Percentiles rank a stretch among this genome's conserved stretches.
Evolutionary conservation across 2,888 invertebrate species (phyloP).

Genomic region (Salticus scenicus): DNA sequence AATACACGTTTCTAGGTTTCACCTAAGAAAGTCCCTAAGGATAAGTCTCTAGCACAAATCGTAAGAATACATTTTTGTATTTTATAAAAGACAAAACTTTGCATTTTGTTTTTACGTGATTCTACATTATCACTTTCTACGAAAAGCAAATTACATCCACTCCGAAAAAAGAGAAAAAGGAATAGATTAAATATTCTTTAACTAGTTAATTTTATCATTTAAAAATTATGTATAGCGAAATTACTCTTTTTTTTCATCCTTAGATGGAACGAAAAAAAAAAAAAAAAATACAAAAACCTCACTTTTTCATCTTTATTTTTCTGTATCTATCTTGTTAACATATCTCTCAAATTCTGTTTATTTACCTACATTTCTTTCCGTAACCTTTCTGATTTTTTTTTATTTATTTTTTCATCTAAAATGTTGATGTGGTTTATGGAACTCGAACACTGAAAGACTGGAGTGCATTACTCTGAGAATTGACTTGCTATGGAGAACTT

Average conservation of each 20-base stretch:
- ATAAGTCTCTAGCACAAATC: background rate
- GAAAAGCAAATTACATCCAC: too few relatives aligned
- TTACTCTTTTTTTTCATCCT: too few relatives aligned
- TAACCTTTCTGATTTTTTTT: background rate
- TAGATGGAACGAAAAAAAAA: too few relatives aligned
- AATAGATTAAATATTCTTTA: background rate
- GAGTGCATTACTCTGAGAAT: conserved; percentile 40
- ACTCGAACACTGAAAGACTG: conserved; percentile 20
- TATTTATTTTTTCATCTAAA: background rate
- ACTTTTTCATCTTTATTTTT: conserved; percentile 23
- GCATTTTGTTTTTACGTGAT: conserved; percentile 45
- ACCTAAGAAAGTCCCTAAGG: conserved; percentile 9
- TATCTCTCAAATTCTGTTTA: conserved; percentile 48
- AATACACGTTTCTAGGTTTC: conserved; percentile 50
- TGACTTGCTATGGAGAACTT: conserved; percentile 37
- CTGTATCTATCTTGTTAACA: conserved; percentile 3
- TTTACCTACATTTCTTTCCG: conserved; percentile 52
- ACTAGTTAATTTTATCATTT: too few relatives aligned
- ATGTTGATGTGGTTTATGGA: conserved; percentile 28
- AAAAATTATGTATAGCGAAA: too few relatives aligned
- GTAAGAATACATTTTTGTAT: conserved; percentile 23
- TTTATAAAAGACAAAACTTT: conserved; percentile 42
- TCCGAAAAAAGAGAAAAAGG: background rate
- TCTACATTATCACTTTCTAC: background rate
- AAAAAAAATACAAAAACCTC: too few relatives aligned